Conservation (phyloP, 2,888 invertebrate genomes). For the Lycophotia porphyrea region DNA sequence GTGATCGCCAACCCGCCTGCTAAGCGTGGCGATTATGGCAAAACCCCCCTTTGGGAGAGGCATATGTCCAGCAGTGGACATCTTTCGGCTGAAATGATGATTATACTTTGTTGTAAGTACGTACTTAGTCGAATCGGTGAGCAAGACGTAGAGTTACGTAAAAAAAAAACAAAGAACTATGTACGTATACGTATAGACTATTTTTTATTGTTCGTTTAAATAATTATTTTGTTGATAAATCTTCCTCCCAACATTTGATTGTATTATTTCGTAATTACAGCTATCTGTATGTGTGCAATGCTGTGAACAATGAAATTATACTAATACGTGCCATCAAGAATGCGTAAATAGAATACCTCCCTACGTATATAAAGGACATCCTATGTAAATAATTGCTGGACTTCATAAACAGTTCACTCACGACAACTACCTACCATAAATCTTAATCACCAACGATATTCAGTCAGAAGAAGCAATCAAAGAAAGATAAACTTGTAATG, state of each 20-base stretch:
- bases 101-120: no score
- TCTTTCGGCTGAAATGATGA: no score
- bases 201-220: not conserved
- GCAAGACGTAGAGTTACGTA: not conserved
- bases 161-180: no score
- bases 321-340: conserved; percentile 14
- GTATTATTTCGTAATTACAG: not conserved
- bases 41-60: no score
- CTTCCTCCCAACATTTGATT: not conserved
- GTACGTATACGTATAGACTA: no score
- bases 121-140: not conserved
- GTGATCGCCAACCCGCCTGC: no score
- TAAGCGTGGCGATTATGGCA: no score
- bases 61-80: no score
- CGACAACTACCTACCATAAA: not conserved
- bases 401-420: conserved; percentile 1
- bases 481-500: no score
- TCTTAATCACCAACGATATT: not conserved
- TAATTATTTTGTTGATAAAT: not conserved
- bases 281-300: conserved; percentile 11
- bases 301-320: conserved; percentile 32
- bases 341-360: conserved; percentile 17
- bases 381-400: conserved; percentile 6
- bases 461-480: not conserved
- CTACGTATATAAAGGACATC: not conserved